A percentile compares a stretch with the other conserved stretches of the same genome.
Conservation (phyloP, 2,888 invertebrate species). For the Mesorhabditis sp. region DNA sequence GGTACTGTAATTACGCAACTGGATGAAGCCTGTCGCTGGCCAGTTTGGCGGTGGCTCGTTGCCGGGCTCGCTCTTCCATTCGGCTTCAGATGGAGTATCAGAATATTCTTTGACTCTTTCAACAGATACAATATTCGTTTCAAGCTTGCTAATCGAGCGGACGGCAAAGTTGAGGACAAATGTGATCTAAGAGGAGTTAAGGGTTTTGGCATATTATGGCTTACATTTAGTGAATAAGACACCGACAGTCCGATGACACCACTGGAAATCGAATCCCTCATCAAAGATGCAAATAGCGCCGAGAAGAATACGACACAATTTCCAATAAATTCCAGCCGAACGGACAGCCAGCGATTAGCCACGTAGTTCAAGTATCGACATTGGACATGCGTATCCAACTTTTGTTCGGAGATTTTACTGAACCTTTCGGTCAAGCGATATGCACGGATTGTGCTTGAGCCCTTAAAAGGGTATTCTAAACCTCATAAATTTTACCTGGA, state of each 20-base stretch:
- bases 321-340: conserved; percentile 91
- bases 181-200: conserved; percentile 70
- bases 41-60: conserved; percentile 71
- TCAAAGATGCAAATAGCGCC: conserved; percentile 80
- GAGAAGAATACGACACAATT: conserved; percentile 91
- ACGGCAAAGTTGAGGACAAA: conserved; percentile 94
- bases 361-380: conserved; percentile 56
- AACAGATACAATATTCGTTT: conserved; percentile 93
- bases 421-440: conserved; percentile 48
- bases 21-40: conserved; percentile 78
- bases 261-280: conserved; percentile 63
- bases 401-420: conserved; percentile 49
- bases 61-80: conserved; percentile 24
- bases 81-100: conserved; percentile 39
- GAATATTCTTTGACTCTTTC: conserved; percentile 68
- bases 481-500: conserved; percentile 30
- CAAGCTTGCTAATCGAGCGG: conserved; percentile 90
- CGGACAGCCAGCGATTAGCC: conserved; percentile 75
- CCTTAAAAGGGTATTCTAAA: conserved; percentile 18
- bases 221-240: conserved; percentile 61
- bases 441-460: conserved; percentile 53
- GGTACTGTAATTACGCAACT: conserved; percentile 77
- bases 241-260: conserved; percentile 65
- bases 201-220: background rate
- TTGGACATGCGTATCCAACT: conserved; percentile 54